Percentiles rank a stretch among this genome's conserved stretches.
These are phyloP conservation scores for Amphipyra tragopoginis DNA, from an alignment of 2,888 invertebrate genomes.

Conservation along the genomic window DNA sequence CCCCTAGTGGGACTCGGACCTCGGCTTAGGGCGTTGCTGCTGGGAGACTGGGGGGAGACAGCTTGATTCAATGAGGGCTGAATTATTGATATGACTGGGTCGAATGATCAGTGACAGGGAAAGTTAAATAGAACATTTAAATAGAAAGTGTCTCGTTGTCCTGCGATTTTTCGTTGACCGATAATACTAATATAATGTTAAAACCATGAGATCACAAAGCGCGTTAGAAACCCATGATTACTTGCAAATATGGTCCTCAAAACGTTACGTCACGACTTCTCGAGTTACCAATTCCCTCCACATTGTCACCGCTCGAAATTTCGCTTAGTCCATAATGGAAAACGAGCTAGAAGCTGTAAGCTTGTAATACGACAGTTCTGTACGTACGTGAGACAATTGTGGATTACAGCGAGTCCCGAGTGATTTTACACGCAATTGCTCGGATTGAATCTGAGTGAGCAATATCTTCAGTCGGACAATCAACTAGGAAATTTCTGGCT, in stretches of 20 bases:
- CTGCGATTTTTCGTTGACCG: too few species aligned
- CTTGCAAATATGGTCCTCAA: neutral
- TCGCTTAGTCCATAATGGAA: constrained; percentile 39
- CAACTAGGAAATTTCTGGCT: constrained; percentile 37
- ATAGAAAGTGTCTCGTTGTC: too few species aligned
- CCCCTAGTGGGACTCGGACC: too few species aligned
- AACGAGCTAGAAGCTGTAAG: constrained; percentile 52
- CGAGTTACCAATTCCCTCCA: constrained; percentile 7
- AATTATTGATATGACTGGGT: too few species aligned
- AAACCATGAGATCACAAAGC: too few species aligned
- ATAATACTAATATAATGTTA: too few species aligned
- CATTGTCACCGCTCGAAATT: constrained; percentile 33
- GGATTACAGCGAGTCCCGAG: constrained; percentile 34
- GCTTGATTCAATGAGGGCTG: too few species aligned
- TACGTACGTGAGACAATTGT: constrained; percentile 48
- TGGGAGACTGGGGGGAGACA: too few species aligned
- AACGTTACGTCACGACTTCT: constrained; percentile 2
- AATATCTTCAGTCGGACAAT: constrained; percentile 40
- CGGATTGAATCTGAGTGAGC: constrained; percentile 51
- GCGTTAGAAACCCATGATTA: neutral
- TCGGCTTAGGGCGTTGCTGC: too few species aligned
- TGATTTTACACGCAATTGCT: constrained; percentile 55
- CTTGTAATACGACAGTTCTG: constrained; percentile 40
- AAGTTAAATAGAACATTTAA: too few species aligned
- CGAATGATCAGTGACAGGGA: too few species aligned